Evolutionary conservation across 1,140 invertebrate species (phyloP), one percentile per base, ranked within the genome.

Genomic region (Homarus americanus): DNA sequence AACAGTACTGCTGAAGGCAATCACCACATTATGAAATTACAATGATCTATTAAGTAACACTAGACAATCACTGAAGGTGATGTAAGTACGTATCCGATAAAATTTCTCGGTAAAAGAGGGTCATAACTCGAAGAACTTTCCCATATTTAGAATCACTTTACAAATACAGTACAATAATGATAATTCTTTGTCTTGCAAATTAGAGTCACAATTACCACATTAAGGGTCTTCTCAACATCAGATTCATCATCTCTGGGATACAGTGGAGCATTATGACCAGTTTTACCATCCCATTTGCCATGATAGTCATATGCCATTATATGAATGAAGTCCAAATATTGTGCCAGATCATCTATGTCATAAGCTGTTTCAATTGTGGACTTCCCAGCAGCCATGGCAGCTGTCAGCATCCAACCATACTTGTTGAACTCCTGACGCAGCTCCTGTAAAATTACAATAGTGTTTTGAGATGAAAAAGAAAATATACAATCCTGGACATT

Each of bases 231-330:
- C 40, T 88, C 87, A 15, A 82, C 97, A 38, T 91, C 0, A 96
- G 96, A 85, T 53, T 94, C 94, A 88, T 93, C 87, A 38, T 94
- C 91, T 34, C 94, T 63, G 2, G 93, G 84, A 78, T 93, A 94
- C 34, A 95, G 91, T 2, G 94, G 94, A 0, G 97, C 96, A 93
- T 98, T 98, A 34, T 97, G 96, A 0, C 97, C 96, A 0, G 97
- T 96, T 75, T 95, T 95, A 0, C 94, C 95, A 93, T 98, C 97
- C 97, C 97, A 98, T 4, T 96, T 95, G 5, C 97, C 97, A 93
- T 98, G 97, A 94, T 97, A 98, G 94, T 98, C 97, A 93, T 98
- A 98, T 87, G 96, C 96, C 97, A 98, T 98, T 91, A 98, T 95
- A 93, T 98, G 97, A 36, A 99, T 96, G 69, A 96, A 97, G 94